Base-by-base conservation (phyloP, 2,797 vertebrate genomes). In the Lindbergichthys nudifrons region DNA sequence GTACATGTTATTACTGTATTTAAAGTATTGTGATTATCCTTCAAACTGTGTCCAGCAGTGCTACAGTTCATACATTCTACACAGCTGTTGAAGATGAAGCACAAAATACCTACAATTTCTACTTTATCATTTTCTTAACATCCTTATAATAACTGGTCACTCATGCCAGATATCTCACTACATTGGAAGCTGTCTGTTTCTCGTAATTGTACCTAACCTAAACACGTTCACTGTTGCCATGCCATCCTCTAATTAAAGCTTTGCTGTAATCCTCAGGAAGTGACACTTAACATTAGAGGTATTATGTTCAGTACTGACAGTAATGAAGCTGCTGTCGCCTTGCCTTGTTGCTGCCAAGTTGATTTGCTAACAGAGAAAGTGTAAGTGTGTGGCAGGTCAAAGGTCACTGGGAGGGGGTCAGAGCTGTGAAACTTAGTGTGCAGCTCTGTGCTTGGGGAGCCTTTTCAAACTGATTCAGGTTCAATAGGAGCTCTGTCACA, bases 241-340 rank as follows among this genome's bases (percentile, higher is more conserved):
- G 77, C 83, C 51, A 47, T 86, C 81, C 50, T 75, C 80, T 91
- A 91, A 92, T 93, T 92, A 90, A 81, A 81, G 81, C 74, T 16
- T 63, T 74, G 56, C 64, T 79, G 54, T 83, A 89, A 80, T 87
- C 82, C 78, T 85, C 75, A 84, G 86, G 75, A 84, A 87, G 80
- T 88, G 91, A 89, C 91, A 90, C 80, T 77, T 62, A 74, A 78
- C 77, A 76, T 77, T 80, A 81, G 52, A 42, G 69, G 70, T 63
- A 82, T 82, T 85, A 66, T 80, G 77, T 80, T 77, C 73, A 11
- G 53, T 58, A 7, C 70, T 72, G 80, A 72, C 75, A 75, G 74
- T 87, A 83, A 86, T 79, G 77, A 87, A 88, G 81, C 81, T 21
- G 53, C 62, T 42, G 57, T 48, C 23, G 8, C 54, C 46, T 60